Evolutionary conservation across 2,113 vertebrate species (phyloP).

Genomic region (Meles meles): DNA sequence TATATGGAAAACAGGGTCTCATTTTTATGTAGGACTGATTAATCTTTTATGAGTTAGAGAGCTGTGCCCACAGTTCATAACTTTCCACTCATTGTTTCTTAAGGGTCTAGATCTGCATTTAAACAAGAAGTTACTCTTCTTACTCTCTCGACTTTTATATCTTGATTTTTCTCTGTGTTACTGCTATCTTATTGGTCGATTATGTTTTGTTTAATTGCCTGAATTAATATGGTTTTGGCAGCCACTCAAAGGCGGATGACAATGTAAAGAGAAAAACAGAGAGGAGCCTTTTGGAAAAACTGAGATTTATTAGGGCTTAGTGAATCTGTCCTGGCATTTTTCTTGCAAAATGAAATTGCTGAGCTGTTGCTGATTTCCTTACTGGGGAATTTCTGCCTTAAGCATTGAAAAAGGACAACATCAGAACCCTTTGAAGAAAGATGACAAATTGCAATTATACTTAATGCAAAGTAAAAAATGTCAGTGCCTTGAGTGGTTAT

Average conservation of each 20-base stretch:
- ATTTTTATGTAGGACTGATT: neutral
- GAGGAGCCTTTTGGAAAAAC: neutral
- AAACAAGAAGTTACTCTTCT: neutral
- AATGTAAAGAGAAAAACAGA: neutral
- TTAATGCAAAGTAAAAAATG: neutral
- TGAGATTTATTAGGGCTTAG: neutral
- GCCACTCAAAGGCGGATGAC: neutral
- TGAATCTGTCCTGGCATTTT: neutral
- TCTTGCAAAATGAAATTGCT: conserved; percentile 4
- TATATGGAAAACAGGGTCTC: neutral
- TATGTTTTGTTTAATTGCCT: conserved; percentile 20
- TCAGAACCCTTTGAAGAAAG: neutral
- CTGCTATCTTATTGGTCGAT: neutral
- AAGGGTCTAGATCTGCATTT: neutral
- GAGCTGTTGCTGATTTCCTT: neutral
- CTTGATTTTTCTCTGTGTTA: conserved; percentile 9
- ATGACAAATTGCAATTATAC: neutral
- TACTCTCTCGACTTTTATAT: neutral
- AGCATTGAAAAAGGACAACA: neutral
- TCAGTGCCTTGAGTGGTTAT: neutral
- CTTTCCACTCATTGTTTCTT: conserved; percentile 32
- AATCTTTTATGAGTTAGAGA: conserved; percentile 42
- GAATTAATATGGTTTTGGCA: neutral
- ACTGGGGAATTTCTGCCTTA: neutral
- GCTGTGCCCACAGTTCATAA: neutral